Conservation (phyloP, 2,797 vertebrate genomes). For the Sciaenops ocellatus region DNA sequence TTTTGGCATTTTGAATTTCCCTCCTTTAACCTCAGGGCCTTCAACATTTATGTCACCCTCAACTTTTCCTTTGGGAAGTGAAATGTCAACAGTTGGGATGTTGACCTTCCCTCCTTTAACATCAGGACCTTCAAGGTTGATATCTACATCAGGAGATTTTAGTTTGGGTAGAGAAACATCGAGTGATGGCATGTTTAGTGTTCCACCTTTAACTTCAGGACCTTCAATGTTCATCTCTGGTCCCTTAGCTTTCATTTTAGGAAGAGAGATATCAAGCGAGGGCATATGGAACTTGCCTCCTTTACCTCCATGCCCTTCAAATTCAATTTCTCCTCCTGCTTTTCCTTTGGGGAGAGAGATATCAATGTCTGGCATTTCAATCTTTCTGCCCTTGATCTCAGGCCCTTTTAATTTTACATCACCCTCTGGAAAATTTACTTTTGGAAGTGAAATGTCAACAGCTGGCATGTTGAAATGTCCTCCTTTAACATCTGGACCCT, state of each 20-base stretch:
- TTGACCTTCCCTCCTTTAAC: conserved; percentile 52
- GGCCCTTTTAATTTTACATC: conserved; percentile 47
- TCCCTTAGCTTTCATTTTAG: background rate
- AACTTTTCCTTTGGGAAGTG: conserved; percentile 58
- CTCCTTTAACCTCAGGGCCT: conserved; percentile 25
- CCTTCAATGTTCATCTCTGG: background rate
- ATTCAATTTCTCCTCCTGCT: too few relatives aligned
- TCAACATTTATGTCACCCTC: conserved; percentile 50
- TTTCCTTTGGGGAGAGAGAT: background rate
- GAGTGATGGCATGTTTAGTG: conserved; percentile 43
- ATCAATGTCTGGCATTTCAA: conserved; percentile 58
- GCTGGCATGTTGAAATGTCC: conserved; percentile 67
- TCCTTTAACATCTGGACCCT: conserved; percentile 19
- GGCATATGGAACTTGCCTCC: too few relatives aligned
- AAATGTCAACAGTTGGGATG: conserved; percentile 70
- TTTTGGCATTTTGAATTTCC: too few relatives aligned
- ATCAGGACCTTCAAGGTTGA: conserved; percentile 41
- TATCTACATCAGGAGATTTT: conserved; percentile 43
- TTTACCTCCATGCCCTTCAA: too few relatives aligned
- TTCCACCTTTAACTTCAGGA: conserved; percentile 38
- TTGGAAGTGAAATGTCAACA: conserved; percentile 68
- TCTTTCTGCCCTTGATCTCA: conserved; percentile 43
- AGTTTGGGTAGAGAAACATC: conserved; percentile 58
- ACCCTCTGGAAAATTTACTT: conserved; percentile 31
- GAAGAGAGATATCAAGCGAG: too few relatives aligned